Base-by-base conservation (phyloP, 2,797 vertebrate species). In the Smutsia gigantea region DNA sequence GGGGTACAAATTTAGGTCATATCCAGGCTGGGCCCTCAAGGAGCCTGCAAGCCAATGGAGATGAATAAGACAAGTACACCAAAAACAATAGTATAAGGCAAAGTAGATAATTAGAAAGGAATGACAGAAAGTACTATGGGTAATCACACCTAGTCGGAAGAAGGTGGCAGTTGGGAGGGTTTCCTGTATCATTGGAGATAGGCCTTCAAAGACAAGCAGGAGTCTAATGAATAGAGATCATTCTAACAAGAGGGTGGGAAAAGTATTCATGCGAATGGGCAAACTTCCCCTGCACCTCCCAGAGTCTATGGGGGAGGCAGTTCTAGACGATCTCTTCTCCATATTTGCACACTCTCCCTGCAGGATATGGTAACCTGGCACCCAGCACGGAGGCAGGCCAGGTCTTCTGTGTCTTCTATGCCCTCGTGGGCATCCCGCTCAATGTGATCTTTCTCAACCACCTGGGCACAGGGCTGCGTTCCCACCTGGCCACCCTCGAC, bases 381-480 rank as follows among this genome's bases (percentile, higher is more conserved):
- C 99, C 99, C 83, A 99, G 99, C 98, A 99, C 99, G 0, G 98
- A 99, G 69, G 98, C 98, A 1, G 99, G 99, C 19, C 99, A 99
- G 95, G 98, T 99, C 86, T 99, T 99, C 98, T 99, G 99, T 95
- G 99, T 99, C 78, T 99, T 99, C 97, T 99, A 99, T 3, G 99
- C 99, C 0, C 98, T 99, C 34, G 99, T 99, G 46, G 99, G 99
- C 57, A 99, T 99, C 74, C 99, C 99, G 0, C 99, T 99, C 90
- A 99, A 99, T 53, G 97, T 99, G 96, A 97, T 98, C 74, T 99
- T 99, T 98, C 99, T 99, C 83, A 99, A 99, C 97, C 99, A 99
- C 96, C 95, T 99, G 85, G 99, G 99, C 17, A 99, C 99, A 93
- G 99, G 98, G 83, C 98, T 99, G 85, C 99, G 97, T 13, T 64